These are phyloP conservation scores for Cynoglossus semilaevis DNA, from an alignment of 2,113 vertebrate genomes.

Conservation along the genomic window DNA sequence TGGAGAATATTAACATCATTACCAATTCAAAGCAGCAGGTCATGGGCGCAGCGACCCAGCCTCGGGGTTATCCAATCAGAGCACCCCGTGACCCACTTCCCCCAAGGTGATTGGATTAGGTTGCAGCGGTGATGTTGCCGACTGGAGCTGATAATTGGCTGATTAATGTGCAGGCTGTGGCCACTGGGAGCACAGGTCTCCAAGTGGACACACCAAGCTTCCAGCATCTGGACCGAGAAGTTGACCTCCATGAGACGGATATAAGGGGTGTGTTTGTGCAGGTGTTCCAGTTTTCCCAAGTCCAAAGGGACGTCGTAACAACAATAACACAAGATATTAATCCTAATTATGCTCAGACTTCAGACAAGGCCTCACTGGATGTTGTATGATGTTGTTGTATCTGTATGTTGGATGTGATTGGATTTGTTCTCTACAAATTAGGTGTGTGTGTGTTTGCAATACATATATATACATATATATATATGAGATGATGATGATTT, in stretches of 20 bases:
- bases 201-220: neutral
- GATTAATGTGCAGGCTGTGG: conserved; percentile 64
- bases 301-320: neutral
- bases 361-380: too few relatives aligned
- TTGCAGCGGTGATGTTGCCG: conserved; percentile 34
- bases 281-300: neutral
- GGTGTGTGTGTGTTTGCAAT: too few relatives aligned
- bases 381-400: too few relatives aligned
- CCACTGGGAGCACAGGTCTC: conserved; percentile 17
- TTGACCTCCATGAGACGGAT: neutral
- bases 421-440: too few relatives aligned
- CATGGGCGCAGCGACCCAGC: conserved; percentile 56
- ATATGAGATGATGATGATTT: too few relatives aligned
- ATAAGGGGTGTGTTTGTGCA: neutral
- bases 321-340: too few relatives aligned
- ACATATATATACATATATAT: too few relatives aligned
- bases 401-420: too few relatives aligned
- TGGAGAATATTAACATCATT: conserved; percentile 72
- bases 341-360: too few relatives aligned
- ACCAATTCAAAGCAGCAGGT: conserved; percentile 70
- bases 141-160: conserved; percentile 61
- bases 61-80: conserved; percentile 69
- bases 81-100: conserved; percentile 46
- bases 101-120: conserved; percentile 70
- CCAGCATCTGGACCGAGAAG: conserved; percentile 38